Conservation (phyloP, 2,797 vertebrate genomes). For the Gymnothorax javanicus region DNA sequence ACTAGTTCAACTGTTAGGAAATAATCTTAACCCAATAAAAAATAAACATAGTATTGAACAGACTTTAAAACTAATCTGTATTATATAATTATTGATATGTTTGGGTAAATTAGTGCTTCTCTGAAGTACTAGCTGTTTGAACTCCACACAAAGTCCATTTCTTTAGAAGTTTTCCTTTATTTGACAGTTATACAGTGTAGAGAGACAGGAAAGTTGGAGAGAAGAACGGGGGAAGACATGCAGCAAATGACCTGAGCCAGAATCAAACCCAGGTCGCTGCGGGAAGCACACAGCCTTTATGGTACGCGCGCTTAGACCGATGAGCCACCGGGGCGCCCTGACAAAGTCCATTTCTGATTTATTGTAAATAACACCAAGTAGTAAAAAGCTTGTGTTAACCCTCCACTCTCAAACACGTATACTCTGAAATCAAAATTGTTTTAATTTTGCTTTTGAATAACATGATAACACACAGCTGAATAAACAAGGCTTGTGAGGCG, state of each 20-base stretch:
- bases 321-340: no score
- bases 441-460: slow-evolving; percentile 22
- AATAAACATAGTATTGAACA: neutral
- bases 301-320: no score
- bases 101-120: neutral
- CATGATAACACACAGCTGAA: neutral
- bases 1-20: neutral
- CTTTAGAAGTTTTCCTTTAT: no score
- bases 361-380: neutral
- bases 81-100: neutral
- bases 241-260: no score
- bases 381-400: neutral
- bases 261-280: no score
- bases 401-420: neutral
- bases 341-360: neutral
- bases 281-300: no score
- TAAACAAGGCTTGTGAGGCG: neutral
- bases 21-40: neutral
- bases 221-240: no score
- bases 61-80: no score
- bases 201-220: no score
- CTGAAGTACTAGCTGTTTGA: neutral
- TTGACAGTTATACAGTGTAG: no score
- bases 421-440: neutral
- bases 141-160: neutral